These are phyloP conservation scores for Mystacornis crossleyi DNA, from an alignment of 2,113 vertebrate genomes.

Conservation along the genomic window DNA sequence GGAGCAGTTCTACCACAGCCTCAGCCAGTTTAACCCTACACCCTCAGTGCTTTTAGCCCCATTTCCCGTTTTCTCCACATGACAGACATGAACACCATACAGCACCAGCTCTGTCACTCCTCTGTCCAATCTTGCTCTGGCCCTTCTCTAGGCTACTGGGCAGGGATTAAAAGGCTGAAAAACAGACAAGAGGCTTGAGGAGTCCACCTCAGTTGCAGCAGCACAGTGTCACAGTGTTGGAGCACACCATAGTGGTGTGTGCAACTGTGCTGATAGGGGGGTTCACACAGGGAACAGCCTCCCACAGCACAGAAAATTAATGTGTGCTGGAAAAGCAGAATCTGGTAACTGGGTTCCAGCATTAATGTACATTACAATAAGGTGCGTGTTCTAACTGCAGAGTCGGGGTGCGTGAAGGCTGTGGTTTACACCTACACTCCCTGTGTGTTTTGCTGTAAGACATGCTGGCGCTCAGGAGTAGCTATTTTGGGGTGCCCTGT, in stretches of 20 bases:
- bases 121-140: not conserved
- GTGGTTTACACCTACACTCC: not conserved
- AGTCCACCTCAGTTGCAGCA: not conserved
- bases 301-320: not conserved
- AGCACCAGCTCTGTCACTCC: not conserved
- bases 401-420: too few relatives aligned
- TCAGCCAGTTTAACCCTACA: not conserved
- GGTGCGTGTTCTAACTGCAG: not conserved
- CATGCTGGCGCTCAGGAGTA: not conserved
- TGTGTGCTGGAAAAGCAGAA: not conserved
- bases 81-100: not conserved
- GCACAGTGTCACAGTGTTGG: fast-evolving
- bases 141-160: not conserved
- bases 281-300: not conserved
- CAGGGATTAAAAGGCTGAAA: not conserved
- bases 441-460: not conserved
- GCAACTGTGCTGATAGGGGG: fast-evolving
- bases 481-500: not conserved
- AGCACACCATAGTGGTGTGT: fast-evolving
- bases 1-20: fast-evolving
- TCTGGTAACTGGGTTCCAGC: not conserved
- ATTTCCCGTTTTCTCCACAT: not conserved
- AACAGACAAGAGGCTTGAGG: not conserved
- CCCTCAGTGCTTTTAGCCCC: not conserved
- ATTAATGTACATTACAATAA: not conserved